Conservation (phyloP, 2,888 invertebrate species). For the Sycophila texana region DNA sequence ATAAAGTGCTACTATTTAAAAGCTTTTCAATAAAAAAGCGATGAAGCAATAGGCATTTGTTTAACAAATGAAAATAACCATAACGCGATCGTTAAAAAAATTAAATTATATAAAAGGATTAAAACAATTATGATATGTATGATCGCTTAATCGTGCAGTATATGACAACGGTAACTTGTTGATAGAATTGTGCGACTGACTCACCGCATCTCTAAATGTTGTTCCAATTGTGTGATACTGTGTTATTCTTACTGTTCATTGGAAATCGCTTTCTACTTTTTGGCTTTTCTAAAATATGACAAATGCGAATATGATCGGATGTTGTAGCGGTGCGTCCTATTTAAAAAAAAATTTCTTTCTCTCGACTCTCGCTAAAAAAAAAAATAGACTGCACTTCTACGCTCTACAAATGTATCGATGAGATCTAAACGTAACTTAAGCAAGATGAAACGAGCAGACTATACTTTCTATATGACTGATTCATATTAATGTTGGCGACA, state of each 20-base stretch:
- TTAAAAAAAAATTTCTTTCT: conserved; percentile 19
- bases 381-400: conserved; percentile 29
- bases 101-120: conserved; percentile 44
- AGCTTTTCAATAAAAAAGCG: neutral
- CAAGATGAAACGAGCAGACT: conserved; percentile 46
- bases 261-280: conserved; percentile 75
- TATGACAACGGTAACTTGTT: conserved; percentile 70
- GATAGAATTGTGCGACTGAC: conserved; percentile 73
- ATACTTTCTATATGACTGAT: conserved; percentile 26
- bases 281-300: conserved; percentile 76
- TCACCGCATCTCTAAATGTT: conserved; percentile 76
- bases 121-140: conserved; percentile 61
- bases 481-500: conserved; percentile 1
- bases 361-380: conserved; percentile 2
- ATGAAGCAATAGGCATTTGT: neutral
- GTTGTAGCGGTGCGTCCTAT: conserved; percentile 58
- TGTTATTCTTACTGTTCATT: conserved; percentile 72
- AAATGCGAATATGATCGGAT: conserved; percentile 73
- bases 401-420: conserved; percentile 29
- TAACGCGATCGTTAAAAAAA: conserved; percentile 54
- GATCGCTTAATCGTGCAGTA: conserved; percentile 73
- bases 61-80: neutral
- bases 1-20: neutral
- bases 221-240: conserved; percentile 75
- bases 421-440: conserved; percentile 31